Evolutionary conservation across 2,113 vertebrate genomes (phyloP).

Genomic region (Grantiella picta): DNA sequence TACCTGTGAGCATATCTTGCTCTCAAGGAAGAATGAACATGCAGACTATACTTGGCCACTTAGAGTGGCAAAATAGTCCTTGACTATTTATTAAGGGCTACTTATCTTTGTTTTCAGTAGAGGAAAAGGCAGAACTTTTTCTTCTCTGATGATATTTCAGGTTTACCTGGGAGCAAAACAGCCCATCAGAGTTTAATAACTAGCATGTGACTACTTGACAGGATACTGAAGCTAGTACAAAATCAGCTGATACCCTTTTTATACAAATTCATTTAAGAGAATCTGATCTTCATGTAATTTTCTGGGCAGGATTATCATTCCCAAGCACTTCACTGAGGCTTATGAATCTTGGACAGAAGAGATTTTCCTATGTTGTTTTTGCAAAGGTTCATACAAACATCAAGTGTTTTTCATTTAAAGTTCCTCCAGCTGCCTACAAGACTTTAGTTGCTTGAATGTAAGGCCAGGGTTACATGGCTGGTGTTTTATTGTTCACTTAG

Average conservation of each 20-base stretch:
- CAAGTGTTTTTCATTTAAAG: slow-evolving; percentile 45
- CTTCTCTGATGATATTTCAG: neutral
- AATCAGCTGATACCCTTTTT: neutral
- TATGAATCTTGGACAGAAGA: neutral
- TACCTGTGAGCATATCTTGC: neutral
- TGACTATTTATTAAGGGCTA: neutral
- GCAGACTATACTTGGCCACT: neutral
- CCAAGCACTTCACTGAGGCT: neutral
- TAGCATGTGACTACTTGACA: neutral
- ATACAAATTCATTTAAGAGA: neutral
- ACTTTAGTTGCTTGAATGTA: neutral
- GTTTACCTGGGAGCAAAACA: neutral
- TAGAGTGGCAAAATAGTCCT: neutral
- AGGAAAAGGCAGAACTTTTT: neutral
- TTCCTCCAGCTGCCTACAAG: neutral
- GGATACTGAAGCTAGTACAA: neutral
- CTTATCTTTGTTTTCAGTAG: neutral
- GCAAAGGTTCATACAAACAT: slow-evolving; percentile 6
- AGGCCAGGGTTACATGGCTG: neutral
- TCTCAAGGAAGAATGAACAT: neutral
- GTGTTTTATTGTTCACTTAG: slow-evolving; percentile 9
- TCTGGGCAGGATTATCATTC: neutral
- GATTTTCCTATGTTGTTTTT: slow-evolving; percentile 14
- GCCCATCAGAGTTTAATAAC: neutral
- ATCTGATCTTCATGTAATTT: neutral